A percentile compares a stretch with the other conserved stretches of the same genome.
Evolutionary conservation across 2,797 vertebrate species (phyloP).

Genomic region (Momotus momota): DNA sequence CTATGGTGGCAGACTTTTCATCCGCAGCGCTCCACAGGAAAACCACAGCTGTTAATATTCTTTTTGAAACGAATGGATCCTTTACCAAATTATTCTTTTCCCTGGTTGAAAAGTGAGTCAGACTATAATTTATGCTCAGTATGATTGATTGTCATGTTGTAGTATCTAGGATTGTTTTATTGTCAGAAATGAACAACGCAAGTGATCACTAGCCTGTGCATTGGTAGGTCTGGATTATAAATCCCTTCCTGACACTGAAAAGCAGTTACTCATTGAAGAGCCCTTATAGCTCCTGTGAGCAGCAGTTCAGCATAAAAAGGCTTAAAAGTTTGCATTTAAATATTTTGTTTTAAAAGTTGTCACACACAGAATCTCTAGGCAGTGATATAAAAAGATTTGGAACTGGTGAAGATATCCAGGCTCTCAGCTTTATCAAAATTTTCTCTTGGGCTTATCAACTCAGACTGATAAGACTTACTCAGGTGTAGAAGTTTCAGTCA

Average conservation of each 20-base stretch:
- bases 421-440: not conserved
- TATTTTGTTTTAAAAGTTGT: not conserved
- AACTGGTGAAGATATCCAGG: not conserved
- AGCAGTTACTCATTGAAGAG: not conserved
- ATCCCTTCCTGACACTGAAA: not conserved
- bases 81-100: not conserved
- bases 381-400: not conserved
- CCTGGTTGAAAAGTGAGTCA: not conserved
- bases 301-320: not conserved
- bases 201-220: not conserved
- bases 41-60: not conserved
- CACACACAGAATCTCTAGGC: not conserved
- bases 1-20: not conserved
- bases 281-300: not conserved
- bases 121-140: not conserved
- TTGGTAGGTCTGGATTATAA: not conserved
- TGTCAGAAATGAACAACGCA: not conserved
- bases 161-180: not conserved
- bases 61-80: not conserved
- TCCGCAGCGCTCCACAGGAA: accelerated
- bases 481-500: not conserved
- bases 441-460: not conserved
- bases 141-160: not conserved
- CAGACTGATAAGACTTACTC: not conserved
- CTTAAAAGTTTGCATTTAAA: not conserved